Conservation (phyloP, 2,113 vertebrate genomes). For the Mus pahari region DNA sequence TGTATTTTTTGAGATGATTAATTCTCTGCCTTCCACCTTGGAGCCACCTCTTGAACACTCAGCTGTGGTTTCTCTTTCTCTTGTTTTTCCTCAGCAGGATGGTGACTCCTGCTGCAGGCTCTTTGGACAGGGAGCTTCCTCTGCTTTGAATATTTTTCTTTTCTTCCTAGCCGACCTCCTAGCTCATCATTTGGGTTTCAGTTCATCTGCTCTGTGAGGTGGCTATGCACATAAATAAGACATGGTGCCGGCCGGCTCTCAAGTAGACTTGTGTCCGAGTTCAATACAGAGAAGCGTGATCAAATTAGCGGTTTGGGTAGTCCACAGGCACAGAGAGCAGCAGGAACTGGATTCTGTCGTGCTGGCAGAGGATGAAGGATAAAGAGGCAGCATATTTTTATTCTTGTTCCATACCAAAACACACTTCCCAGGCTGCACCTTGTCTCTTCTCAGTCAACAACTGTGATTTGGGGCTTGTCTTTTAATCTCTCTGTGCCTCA, state of each 20-base stretch:
- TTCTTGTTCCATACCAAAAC: not conserved
- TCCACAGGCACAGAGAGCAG: too few relatives aligned
- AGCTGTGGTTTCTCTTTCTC: not conserved
- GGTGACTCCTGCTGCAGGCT: not conserved
- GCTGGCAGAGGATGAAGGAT: accelerated
- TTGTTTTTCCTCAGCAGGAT: not conserved
- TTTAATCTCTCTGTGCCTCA: not conserved
- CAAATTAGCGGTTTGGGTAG: not conserved
- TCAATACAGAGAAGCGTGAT: not conserved
- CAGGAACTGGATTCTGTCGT: accelerated
- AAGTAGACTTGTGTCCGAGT: not conserved
- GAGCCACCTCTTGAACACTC: not conserved
- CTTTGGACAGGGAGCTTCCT: not conserved
- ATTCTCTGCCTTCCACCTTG: not conserved
- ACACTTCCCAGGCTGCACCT: not conserved
- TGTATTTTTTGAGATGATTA: not conserved
- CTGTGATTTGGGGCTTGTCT: not conserved
- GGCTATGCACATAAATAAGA: slow-evolving; percentile 15
- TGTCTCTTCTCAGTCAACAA: not conserved
- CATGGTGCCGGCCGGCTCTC: not conserved
- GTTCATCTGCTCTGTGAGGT: not conserved
- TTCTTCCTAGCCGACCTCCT: not conserved
- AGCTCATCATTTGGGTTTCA: too few relatives aligned
- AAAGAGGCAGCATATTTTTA: not conserved
- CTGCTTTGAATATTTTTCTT: not conserved